phyloP scores from a whole-genome alignment of 2,888 invertebrate species.

The Hypolimnas misippus region DNA sequence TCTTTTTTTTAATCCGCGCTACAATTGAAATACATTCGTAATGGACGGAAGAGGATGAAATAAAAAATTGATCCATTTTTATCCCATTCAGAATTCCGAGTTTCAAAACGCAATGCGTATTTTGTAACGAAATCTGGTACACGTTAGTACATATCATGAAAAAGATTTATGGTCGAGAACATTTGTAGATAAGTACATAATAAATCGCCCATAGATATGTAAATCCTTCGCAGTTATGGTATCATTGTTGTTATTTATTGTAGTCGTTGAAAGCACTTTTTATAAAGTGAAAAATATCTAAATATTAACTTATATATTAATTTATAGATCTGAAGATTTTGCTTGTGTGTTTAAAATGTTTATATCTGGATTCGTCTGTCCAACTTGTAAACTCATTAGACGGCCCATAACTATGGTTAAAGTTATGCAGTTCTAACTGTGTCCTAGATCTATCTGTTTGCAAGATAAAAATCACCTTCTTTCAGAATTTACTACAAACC shows the following conservation, averaged over 20 bases:
- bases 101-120: constrained; percentile 18
- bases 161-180: not conserved
- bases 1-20: not conserved
- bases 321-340: no score
- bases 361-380: no score
- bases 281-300: not conserved
- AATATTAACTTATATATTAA: not conserved
- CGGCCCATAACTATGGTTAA: no score
- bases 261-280: not conserved
- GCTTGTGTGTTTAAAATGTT: no score
- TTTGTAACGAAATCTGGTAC: constrained; percentile 10
- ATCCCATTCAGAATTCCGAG: constrained; percentile 18
- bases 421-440: no score
- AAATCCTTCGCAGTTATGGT: not conserved
- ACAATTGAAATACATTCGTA: constrained; percentile 8
- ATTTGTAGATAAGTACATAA: not conserved
- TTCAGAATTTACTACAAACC: no score
- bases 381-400: no score
- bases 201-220: not conserved
- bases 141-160: constrained; percentile 3
- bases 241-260: not conserved
- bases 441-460: no score
- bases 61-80: constrained; percentile 26
- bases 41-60: constrained; percentile 11
- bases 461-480: no score